phyloP scores from a whole-genome alignment of 1,140 invertebrate species.

The Tetragonula clypearis region DNA sequence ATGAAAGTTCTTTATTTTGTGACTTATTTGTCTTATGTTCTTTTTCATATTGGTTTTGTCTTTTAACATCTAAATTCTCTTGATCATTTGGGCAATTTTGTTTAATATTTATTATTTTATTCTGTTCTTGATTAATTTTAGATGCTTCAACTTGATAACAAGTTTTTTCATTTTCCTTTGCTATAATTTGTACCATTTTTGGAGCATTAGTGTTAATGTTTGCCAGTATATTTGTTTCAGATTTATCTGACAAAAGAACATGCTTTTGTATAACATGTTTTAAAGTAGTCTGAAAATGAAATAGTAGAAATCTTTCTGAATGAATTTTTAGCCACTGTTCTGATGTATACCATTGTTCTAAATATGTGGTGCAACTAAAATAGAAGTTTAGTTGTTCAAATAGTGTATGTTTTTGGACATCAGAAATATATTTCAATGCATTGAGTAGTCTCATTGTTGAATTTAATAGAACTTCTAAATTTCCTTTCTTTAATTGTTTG shows the following conservation, averaged over 20 bases:
- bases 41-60: background rate
- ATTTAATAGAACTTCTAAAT: background rate
- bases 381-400: constrained; percentile 10
- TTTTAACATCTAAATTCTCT: background rate
- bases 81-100: background rate
- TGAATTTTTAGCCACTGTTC: background rate
- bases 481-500: background rate
- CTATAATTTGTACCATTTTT: constrained; percentile 1
- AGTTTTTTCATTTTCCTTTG: background rate
- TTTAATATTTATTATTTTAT: background rate
- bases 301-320: background rate
- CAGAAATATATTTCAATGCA: constrained; percentile 27
- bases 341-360: background rate
- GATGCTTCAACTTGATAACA: background rate
- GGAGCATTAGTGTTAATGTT: background rate
- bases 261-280: constrained; percentile 5
- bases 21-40: background rate
- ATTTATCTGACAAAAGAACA: no score
- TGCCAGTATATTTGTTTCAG: background rate
- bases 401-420: constrained; percentile 35
- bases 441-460: background rate
- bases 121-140: background rate
- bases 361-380: constrained; percentile 3
- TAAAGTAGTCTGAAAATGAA: constrained; percentile 26
- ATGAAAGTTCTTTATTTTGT: background rate